phyloP scores from a whole-genome alignment of 1,140 invertebrate species.

The Protaetia brevitarsis region DNA sequence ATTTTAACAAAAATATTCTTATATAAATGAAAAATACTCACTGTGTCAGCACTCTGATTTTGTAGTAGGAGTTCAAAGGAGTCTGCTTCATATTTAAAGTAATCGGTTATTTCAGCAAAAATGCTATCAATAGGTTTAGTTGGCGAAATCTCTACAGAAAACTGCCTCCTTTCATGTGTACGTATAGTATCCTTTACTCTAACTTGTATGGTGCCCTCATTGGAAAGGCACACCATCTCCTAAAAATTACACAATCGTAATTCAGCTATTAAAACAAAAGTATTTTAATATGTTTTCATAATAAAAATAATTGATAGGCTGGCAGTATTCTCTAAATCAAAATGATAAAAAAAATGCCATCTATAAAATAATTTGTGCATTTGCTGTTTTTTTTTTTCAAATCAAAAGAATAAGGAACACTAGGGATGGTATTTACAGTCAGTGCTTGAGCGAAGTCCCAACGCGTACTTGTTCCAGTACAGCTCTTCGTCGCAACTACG shows the following conservation, averaged over 20 bases:
- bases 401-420: too few relatives aligned
- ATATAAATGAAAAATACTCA: constrained; percentile 30
- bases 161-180: constrained; percentile 48
- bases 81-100: constrained; percentile 54
- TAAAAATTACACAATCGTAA: too few relatives aligned
- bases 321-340: too few relatives aligned
- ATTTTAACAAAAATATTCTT: not conserved
- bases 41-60: constrained; percentile 35
- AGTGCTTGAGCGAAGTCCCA: too few relatives aligned
- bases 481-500: too few relatives aligned
- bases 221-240: constrained; percentile 46
- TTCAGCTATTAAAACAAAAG: not conserved
- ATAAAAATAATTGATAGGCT: not conserved
- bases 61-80: constrained; percentile 53
- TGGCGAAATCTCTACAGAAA: constrained; percentile 48
- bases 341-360: too few relatives aligned
- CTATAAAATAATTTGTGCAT: too few relatives aligned
- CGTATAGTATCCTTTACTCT: constrained; percentile 56
- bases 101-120: constrained; percentile 53
- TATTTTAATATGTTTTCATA: not conserved
- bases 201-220: constrained; percentile 52
- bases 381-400: too few relatives aligned
- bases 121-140: constrained; percentile 52
- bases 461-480: too few relatives aligned
- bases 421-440: too few relatives aligned